Evolutionary conservation across 2,797 vertebrate genomes (phyloP), one percentile per base, ranked within the genome.

Genomic region (Hemibagrus guttatus): DNA sequence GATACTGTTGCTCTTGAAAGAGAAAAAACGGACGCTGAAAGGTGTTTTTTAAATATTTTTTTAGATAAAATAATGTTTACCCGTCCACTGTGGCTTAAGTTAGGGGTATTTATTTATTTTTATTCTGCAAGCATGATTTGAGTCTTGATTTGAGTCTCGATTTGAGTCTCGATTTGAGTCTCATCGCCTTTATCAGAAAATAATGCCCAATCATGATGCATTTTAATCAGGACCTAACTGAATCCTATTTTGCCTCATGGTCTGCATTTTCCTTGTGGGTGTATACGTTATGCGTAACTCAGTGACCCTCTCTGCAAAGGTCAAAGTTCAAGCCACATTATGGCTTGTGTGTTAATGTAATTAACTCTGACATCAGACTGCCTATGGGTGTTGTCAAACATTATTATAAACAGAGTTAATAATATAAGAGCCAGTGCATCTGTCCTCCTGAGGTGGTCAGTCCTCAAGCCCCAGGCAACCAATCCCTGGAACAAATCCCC

Each of bases 401-500:
- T 42, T 35, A 71, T 42, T 39, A 42, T 21, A 42, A 42, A 71
- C 68, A 19, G 31, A 71, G 17, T 71, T 71, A 76, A 56, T 54
- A 76, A 54, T 76, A 49, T 49, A 74, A 74, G 42, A 31, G 66
- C n/a, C 21, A 54, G 76, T 74, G 63, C 61, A 66, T 81, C 56
- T 81, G 31, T 52, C 17, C 61, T 83, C 71, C 46, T 76, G 69
- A 64, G 79, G 58, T 4, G 54, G 35, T 42, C 31, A 39, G n/a
- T 64, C 46, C 59, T 49, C 46, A 49, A 42, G 12, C 69, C 58
- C 56, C 58, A 17, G 64, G 80, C 46, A 42, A 54, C 42, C 69
- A 28, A 49, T 31, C 85, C 78, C 61, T 89, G 71, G 68, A 82
- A 87, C 66, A 84, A 83, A 74, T 64, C 82, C 59, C 21, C 72